phyloP scores from a whole-genome alignment of 2,113 vertebrate genomes.

The Chinchilla lanigera region DNA sequence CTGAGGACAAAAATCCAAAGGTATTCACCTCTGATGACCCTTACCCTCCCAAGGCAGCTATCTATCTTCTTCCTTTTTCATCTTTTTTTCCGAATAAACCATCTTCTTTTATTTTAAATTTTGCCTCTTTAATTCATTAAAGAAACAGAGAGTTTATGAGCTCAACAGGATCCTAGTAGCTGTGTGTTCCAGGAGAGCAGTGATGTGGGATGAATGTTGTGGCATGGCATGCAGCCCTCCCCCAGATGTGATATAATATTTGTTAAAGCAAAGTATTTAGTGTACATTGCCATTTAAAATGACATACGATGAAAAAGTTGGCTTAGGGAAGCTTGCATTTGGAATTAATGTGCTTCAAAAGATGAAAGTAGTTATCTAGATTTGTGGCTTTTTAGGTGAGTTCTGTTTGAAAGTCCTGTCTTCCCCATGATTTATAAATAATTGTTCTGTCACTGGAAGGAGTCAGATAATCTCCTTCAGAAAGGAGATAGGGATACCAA shows the following conservation, averaged over 20 bases:
- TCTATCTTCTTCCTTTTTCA: not conserved
- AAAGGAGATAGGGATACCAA: not conserved
- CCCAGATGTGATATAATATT: not conserved
- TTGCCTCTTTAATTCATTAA: not conserved
- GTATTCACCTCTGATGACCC: not conserved
- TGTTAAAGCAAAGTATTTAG: slow-evolving; percentile 34
- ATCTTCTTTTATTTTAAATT: not conserved
- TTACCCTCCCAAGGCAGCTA: not conserved
- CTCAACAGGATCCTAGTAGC: not conserved
- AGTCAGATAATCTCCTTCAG: not conserved
- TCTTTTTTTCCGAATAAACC: not conserved
- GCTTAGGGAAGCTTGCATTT: not conserved
- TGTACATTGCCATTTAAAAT: not conserved
- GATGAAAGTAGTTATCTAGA: not conserved
- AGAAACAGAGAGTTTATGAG: not conserved
- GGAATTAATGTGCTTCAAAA: slow-evolving; percentile 15
- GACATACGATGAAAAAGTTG: not conserved
- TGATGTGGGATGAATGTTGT: not conserved
- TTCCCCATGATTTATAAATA: not conserved
- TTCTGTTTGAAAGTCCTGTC: not conserved
- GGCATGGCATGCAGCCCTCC: not conserved
- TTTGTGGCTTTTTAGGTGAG: not conserved
- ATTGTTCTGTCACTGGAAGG: not conserved
- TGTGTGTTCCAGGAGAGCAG: not conserved
- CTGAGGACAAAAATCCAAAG: not conserved